These are phyloP conservation scores for Apistogramma diplotaenia DNA, from an alignment of 2,113 vertebrate species.

Conservation along the genomic window DNA sequence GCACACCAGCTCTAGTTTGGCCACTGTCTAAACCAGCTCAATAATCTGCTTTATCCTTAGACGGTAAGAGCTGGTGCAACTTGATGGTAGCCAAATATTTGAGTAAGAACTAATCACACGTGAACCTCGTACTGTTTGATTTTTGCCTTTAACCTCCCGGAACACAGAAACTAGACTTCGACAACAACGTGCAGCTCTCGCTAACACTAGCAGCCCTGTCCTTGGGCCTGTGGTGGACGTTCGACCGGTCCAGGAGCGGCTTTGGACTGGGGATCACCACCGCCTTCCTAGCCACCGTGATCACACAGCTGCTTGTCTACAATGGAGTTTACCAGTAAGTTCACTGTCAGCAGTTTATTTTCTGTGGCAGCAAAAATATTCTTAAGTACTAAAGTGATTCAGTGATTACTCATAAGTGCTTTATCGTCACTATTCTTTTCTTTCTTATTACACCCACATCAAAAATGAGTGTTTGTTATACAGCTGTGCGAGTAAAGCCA, in stretches of 20 bases:
- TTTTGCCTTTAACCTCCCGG: slow-evolving; percentile 50
- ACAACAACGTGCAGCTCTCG: slow-evolving; percentile 94
- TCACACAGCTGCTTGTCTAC: slow-evolving; percentile 93
- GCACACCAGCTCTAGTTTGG: not conserved
- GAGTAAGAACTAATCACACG: not conserved
- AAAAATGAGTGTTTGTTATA: not conserved
- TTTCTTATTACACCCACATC: not conserved
- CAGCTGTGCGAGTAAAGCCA: not conserved
- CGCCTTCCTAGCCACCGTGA: slow-evolving; percentile 89
- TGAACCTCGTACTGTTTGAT: not conserved
- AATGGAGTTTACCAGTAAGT: slow-evolving; percentile 98
- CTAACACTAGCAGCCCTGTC: slow-evolving; percentile 93
- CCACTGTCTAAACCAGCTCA: not conserved
- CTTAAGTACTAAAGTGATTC: not conserved
- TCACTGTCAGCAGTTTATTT: not conserved
- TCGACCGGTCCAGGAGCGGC: slow-evolving; percentile 93
- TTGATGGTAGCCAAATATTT: slow-evolving; percentile 34
- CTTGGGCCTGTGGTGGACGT: slow-evolving; percentile 96
- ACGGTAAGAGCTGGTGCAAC: not conserved
- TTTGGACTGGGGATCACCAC: slow-evolving; percentile 94
- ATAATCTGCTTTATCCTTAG: not conserved
- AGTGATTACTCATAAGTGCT: not conserved
- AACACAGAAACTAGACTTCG: slow-evolving; percentile 94
- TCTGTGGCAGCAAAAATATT: not conserved
- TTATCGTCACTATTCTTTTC: not conserved